These are phyloP conservation scores for Oryzias melastigma DNA, from an alignment of 2,113 vertebrate genomes.

Conservation along the genomic window DNA sequence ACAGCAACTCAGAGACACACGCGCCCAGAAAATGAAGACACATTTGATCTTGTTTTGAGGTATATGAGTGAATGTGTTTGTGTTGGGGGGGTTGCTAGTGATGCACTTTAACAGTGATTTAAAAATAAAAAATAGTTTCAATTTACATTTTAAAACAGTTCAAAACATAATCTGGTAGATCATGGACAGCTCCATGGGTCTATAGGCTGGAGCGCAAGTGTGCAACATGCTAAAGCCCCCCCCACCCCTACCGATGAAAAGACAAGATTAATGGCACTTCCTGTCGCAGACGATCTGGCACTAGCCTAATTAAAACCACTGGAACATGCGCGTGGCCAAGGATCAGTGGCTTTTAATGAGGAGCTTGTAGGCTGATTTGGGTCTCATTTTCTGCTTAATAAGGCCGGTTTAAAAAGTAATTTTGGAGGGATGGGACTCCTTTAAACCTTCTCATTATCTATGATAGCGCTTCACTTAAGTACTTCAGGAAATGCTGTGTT, in stretches of 20 bases:
- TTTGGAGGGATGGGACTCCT: slow-evolving; percentile 86
- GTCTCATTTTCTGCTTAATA: slow-evolving; percentile 95
- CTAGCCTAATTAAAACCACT: slow-evolving; percentile 90
- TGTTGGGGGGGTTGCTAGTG: not conserved
- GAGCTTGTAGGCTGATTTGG: slow-evolving; percentile 90
- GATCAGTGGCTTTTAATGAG: slow-evolving; percentile 93
- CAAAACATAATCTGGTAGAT: slow-evolving; percentile 33
- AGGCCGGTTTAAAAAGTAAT: slow-evolving; percentile 91
- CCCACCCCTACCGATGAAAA: slow-evolving; percentile 75
- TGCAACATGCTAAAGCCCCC: slow-evolving; percentile 48
- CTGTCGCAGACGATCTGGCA: slow-evolving; percentile 80
- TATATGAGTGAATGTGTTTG: slow-evolving; percentile 21
- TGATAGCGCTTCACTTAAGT: slow-evolving; percentile 85
- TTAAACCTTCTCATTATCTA: slow-evolving; percentile 91
- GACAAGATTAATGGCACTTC: slow-evolving; percentile 93
- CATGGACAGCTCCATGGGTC: slow-evolving; percentile 51
- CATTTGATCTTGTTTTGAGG: slow-evolving; percentile 36
- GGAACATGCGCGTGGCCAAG: slow-evolving; percentile 85
- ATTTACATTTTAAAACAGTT: slow-evolving; percentile 4
- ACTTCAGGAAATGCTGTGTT: slow-evolving; percentile 85
- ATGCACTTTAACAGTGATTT: slow-evolving; percentile 5
- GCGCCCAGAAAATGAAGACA: slow-evolving; percentile 60
- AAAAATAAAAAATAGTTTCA: not conserved
- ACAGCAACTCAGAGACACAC: slow-evolving; percentile 70
- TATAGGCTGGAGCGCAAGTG: slow-evolving; percentile 20